These are phyloP conservation scores for Druon quercuslanigerum DNA, from an alignment of 1,140 invertebrate genomes.

Conservation along the genomic window DNA sequence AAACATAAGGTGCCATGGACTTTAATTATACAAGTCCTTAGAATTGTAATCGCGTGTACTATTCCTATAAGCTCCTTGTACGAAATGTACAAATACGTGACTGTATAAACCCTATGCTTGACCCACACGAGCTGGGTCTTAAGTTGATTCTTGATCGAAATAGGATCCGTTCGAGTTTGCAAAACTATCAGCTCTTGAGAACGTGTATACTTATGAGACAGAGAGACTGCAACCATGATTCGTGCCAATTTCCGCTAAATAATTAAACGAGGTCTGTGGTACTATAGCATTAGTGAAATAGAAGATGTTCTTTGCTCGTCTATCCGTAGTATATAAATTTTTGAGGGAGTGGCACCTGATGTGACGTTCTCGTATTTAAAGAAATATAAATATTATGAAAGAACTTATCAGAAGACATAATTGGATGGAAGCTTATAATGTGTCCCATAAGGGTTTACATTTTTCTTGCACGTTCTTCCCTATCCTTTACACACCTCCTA, in stretches of 20 bases:
- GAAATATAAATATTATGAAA: too few species aligned
- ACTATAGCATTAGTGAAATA: neutral
- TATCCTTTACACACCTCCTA: too few species aligned
- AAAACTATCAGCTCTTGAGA: slow-evolving; percentile 8
- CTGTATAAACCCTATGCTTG: neutral
- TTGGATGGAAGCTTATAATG: too few species aligned
- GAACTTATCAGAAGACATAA: too few species aligned
- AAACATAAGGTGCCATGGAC: slow-evolving; percentile 22
- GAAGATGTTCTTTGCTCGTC: neutral
- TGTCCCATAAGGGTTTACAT: too few species aligned
- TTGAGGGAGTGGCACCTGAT: too few species aligned
- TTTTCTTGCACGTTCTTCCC: too few species aligned
- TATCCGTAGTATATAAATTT: neutral
- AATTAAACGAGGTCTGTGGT: slow-evolving; percentile 13
- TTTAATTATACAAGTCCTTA: slow-evolving; percentile 30
- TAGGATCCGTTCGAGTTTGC: neutral
- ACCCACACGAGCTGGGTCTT: neutral
- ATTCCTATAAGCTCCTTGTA: neutral
- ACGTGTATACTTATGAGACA: neutral
- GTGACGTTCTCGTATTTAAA: too few species aligned
- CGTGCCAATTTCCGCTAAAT: slow-evolving; percentile 19
- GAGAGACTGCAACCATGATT: neutral
- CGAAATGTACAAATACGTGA: slow-evolving; percentile 14
- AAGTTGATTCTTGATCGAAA: neutral
- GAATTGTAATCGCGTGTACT: slow-evolving; percentile 16